These are phyloP conservation scores for Cremastinae sp. DNA, from an alignment of 2,888 invertebrate species.

Conservation along the genomic window DNA sequence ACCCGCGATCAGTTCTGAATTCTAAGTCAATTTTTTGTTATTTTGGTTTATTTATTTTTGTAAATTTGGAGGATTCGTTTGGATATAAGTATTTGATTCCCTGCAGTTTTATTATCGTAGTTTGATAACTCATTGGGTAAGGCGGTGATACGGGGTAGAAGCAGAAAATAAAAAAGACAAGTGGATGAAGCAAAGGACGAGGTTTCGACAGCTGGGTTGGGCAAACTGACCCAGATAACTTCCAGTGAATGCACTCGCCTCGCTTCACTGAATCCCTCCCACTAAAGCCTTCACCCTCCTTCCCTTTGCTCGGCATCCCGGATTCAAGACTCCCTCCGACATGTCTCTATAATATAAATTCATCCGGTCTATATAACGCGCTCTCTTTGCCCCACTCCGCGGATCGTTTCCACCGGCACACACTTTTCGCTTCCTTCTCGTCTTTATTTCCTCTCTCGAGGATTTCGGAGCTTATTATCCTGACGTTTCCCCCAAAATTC, in stretches of 20 bases:
- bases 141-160: background rate
- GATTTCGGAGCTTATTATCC: too few relatives aligned
- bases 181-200: constrained; percentile 52
- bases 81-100: too few relatives aligned
- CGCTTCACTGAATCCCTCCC: constrained; percentile 44
- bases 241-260: constrained; percentile 72
- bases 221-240: constrained; percentile 77
- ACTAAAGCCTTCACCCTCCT: background rate
- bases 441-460: constrained; percentile 4
- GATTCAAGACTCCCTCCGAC: constrained; percentile 41
- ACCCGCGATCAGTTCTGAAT: too few relatives aligned
- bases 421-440: constrained; percentile 3
- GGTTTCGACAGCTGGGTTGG: constrained; percentile 66
- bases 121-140: constrained; percentile 21
- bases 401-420: background rate
- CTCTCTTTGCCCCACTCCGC: constrained; percentile 6
- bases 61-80: too few relatives aligned
- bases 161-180: constrained; percentile 1
- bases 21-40: too few relatives aligned
- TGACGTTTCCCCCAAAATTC: too few relatives aligned
- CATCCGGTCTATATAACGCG: constrained; percentile 46
- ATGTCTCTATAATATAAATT: constrained; percentile 55
- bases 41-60: too few relatives aligned
- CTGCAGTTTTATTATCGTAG: too few relatives aligned
- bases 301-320: background rate